phyloP scores from a whole-genome alignment of 2,888 invertebrate genomes.

The Tiphia femorata region DNA sequence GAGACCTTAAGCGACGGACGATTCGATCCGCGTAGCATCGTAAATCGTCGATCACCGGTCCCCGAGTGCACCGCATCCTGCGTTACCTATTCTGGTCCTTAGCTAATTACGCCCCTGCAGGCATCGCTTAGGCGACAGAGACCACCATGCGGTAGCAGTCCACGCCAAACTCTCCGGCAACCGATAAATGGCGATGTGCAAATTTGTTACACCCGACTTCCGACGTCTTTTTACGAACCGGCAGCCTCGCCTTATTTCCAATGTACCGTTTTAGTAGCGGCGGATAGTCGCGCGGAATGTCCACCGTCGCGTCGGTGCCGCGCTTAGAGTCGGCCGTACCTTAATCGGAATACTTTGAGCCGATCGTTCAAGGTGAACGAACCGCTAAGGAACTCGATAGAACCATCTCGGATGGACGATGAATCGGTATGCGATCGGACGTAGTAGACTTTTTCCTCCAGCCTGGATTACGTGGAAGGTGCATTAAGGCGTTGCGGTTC shows the following conservation, averaged over 20 bases:
- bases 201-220: neutral
- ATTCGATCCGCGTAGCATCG: no score
- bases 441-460: conserved; percentile 35
- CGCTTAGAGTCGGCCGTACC: no score
- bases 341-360: conserved; percentile 27
- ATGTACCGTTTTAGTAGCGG: conserved; percentile 1
- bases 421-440: conserved; percentile 33
- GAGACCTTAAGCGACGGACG: no score
- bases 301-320: conserved; percentile 7
- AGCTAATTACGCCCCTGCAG: neutral
- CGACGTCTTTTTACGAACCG: conserved; percentile 1
- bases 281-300: no score
- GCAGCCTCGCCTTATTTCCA: conserved; percentile 1
- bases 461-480: conserved; percentile 31
- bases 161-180: no score
- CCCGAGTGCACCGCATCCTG: no score
- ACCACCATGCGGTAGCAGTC: no score
- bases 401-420: conserved; percentile 30
- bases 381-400: conserved; percentile 28
- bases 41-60: no score
- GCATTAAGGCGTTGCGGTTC: conserved; percentile 13
- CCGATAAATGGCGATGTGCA: conserved; percentile 1
- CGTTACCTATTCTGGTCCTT: neutral
- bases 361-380: conserved; percentile 31
- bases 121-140: neutral